Evolutionary conservation across 2,797 vertebrate genomes (phyloP).

Genomic region (Scolopax rusticola): DNA sequence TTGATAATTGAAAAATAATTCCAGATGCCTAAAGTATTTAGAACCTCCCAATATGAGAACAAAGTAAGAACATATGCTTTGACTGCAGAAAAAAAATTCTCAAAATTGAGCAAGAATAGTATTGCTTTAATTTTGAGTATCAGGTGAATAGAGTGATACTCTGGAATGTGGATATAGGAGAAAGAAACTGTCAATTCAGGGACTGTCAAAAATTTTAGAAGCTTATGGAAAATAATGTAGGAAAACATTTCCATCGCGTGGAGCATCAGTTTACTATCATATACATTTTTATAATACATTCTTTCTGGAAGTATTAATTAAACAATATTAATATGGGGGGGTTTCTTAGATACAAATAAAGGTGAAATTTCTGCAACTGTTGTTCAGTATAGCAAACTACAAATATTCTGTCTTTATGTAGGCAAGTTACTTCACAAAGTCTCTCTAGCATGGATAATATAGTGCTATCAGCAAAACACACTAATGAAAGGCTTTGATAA

Average conservation of each 20-base stretch:
- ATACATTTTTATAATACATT: not conserved
- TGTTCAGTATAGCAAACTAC: not conserved
- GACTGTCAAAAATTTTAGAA: not conserved
- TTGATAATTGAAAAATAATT: not conserved
- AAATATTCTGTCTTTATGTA: not conserved
- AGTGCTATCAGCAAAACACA: not conserved
- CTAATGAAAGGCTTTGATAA: not conserved
- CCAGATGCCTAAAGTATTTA: not conserved
- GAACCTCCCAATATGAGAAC: not conserved
- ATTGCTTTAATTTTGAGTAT: not conserved
- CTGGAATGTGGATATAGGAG: not conserved
- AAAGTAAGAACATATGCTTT: not conserved
- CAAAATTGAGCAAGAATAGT: not conserved
- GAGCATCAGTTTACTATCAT: not conserved
- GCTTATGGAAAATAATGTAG: not conserved
- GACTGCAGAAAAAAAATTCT: not conserved
- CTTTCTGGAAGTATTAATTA: not conserved
- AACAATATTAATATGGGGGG: not conserved
- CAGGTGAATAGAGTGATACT: not conserved
- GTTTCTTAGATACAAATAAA: not conserved
- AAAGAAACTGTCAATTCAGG: not conserved
- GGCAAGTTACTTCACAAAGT: not conserved
- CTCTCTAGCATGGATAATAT: not conserved
- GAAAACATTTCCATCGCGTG: not conserved
- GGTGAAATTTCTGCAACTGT: not conserved